These are phyloP conservation scores for Varanus salvator DNA, from an alignment of 2,113 vertebrate species.

Conservation along the genomic window DNA sequence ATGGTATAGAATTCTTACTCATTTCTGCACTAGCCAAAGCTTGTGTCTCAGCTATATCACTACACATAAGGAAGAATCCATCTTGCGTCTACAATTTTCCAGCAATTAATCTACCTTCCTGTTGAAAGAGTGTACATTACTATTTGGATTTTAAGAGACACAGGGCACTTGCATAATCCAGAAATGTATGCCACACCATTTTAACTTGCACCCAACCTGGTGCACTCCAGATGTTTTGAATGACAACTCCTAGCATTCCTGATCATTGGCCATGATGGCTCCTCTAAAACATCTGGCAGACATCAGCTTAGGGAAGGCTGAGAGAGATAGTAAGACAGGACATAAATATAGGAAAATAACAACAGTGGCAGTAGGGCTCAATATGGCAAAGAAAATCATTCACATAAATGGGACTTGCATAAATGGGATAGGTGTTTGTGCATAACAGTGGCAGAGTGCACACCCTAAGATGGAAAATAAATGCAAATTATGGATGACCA, in stretches of 20 bases:
- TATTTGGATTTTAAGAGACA: background rate
- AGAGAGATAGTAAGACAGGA: background rate
- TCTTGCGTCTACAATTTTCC: background rate
- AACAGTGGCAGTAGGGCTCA: background rate
- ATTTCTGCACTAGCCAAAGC: background rate
- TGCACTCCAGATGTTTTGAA: too few species aligned
- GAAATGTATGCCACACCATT: background rate
- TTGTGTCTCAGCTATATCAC: background rate
- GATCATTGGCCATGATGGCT: too few species aligned
- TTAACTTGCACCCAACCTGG: background rate
- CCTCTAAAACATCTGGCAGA: too few species aligned
- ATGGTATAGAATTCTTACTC: background rate
- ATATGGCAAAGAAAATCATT: background rate
- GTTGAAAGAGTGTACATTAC: background rate
- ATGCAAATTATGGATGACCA: background rate
- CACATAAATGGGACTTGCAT: background rate
- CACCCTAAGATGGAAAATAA: background rate
- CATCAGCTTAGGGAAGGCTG: too few species aligned
- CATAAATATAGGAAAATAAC: background rate
- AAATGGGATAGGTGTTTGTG: background rate
- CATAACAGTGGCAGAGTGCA: too few species aligned
- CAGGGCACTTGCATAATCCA: background rate
- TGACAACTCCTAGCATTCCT: too few species aligned
- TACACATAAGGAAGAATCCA: background rate
- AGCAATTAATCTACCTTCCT: background rate